Conservation (phyloP, 2,888 invertebrate species). For the Cryptocheilus praepositus region DNA sequence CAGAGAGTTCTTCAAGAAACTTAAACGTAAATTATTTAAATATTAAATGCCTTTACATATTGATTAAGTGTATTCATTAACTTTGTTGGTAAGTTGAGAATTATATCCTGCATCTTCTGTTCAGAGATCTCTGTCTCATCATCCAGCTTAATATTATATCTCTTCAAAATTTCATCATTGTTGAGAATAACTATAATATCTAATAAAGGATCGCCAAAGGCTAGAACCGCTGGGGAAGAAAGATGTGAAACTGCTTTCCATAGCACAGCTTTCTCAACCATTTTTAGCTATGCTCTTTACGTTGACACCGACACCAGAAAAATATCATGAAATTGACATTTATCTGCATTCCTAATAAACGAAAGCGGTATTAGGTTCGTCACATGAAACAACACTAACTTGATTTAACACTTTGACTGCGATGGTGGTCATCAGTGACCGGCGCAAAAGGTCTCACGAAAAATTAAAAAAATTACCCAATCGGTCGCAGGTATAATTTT, state of each 20-base stretch:
- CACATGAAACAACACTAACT: no score
- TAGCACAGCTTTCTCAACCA: slow-evolving; percentile 55
- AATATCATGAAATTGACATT: no score
- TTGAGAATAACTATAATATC: slow-evolving; percentile 63
- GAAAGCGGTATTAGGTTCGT: no score
- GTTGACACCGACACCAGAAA: no score
- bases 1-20: neutral
- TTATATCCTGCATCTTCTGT: slow-evolving; percentile 59
- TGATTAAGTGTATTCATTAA: slow-evolving; percentile 52
- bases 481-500: no score
- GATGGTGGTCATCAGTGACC: no score
- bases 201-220: slow-evolving; percentile 72
- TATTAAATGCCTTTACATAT: slow-evolving; percentile 13
- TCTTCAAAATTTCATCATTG: slow-evolving; percentile 59
- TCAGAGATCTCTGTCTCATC: slow-evolving; percentile 66
- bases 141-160: slow-evolving; percentile 65
- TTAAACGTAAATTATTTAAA: slow-evolving; percentile 12
- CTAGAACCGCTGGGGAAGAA: slow-evolving; percentile 62
- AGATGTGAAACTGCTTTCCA: slow-evolving; percentile 47
- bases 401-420: no score
- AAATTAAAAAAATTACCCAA: no score
- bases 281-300: slow-evolving; percentile 18
- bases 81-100: slow-evolving; percentile 61
- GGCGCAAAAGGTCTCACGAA: no score
- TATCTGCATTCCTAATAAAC: no score